Percentiles rank a stretch among this genome's conserved stretches.
phyloP scores from a whole-genome alignment of 2,113 vertebrate genomes.

The Erpornis zantholeuca region DNA sequence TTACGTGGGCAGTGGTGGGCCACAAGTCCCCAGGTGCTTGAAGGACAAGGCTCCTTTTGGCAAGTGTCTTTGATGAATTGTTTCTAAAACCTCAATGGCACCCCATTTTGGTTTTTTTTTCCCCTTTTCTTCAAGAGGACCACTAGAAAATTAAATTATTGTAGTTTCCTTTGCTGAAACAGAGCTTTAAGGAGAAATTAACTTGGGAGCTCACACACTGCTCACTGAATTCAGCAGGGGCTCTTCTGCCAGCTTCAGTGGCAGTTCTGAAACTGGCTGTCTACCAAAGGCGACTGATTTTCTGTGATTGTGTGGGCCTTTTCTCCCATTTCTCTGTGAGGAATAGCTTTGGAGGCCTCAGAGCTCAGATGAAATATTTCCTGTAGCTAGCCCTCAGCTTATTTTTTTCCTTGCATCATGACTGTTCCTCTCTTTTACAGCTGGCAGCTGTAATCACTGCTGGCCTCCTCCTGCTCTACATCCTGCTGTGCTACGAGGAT shows the following conservation, averaged over 20 bases:
- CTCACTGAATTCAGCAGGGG: neutral
- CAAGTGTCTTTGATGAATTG: neutral
- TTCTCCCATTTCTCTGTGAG: neutral
- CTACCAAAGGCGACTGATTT: neutral
- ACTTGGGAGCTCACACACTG: neutral
- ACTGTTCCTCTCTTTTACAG: conserved; percentile 17
- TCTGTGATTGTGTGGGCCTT: neutral
- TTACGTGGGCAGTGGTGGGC: neutral
- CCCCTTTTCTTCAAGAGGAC: neutral
- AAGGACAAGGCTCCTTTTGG: neutral
- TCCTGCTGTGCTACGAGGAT: conserved; percentile 26
- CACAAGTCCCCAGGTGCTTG: fast-evolving
- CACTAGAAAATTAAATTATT: neutral
- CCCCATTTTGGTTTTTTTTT: neutral
- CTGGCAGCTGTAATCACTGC: conserved; percentile 18
- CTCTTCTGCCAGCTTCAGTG: neutral
- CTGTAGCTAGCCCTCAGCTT: neutral
- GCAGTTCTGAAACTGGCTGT: neutral
- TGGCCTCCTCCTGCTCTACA: conserved; percentile 54
- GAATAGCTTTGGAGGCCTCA: neutral
- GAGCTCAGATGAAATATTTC: neutral
- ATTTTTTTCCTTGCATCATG: neutral
- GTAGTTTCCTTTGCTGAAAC: neutral
- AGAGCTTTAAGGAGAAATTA: neutral
- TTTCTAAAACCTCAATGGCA: neutral